Base-by-base conservation (phyloP, 2,888 invertebrate genomes). In the Polietes domitor region DNA sequence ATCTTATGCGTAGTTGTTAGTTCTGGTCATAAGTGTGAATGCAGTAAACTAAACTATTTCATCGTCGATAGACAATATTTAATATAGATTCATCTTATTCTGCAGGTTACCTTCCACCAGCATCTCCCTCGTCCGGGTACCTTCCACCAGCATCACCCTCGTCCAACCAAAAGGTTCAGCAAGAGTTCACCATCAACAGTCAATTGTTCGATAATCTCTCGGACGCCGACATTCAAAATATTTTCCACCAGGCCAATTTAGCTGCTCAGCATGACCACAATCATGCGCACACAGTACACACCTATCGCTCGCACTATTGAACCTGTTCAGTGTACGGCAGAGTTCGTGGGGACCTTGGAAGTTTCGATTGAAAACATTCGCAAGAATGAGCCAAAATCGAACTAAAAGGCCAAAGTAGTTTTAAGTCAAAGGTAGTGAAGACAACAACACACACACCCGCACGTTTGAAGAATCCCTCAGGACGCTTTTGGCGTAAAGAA, bases 171-270 rank as follows among this genome's bases (percentile, higher is more conserved):
- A 65, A 71, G 41, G 50, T 87, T 53, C 85, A 85, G 63, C 68
- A 85, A 71, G 77, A 88, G 58, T 75, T 77, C 19, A 41, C 61
- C 77, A 78, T 88, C 79, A 83, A 88, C 84, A 84, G 83, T 68
- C 61, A 86, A 71, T 86, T 90, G 76, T 89, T 90, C 26, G 90
- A 91, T 76, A 89, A 89, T 79, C 87, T 90, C 2, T 89, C 86
- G 77, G 89, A 90, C 72, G 87, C 88, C 24, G 90, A 91, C 74
- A 89, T 90, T 77, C 89, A 91, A 47, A 87, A 90, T 50, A 90
- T 90, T 73, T 90, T 90, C 37, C 86, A 89, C 28, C 91, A 90
- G 86, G 91, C 91, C 37, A 88, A 86, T 73, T 77, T 89, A 58
- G 89, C 89, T 3, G 88, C 89, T 7, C 89, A 90, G 41, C 86